These are phyloP conservation scores for Otocyon megalotis DNA, from an alignment of 2,113 vertebrate genomes.

Conservation along the genomic window DNA sequence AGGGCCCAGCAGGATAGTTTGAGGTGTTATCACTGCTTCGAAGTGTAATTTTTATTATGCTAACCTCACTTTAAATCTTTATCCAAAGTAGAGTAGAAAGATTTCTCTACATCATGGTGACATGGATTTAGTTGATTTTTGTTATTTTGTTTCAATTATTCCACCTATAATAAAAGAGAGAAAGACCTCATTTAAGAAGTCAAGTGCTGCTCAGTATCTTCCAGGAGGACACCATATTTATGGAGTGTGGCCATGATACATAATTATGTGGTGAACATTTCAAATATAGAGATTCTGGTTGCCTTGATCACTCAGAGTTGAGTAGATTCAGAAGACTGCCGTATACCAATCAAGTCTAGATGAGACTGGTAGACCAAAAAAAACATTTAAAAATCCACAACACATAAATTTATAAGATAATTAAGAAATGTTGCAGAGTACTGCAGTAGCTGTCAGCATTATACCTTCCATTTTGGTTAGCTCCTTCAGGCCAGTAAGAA, in stretches of 20 bases:
- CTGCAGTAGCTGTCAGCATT: too few relatives aligned
- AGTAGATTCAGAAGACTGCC: neutral
- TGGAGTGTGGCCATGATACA: accelerated
- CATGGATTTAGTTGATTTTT: neutral
- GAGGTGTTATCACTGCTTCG: neutral
- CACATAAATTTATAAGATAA: neutral
- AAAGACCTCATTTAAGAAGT: neutral
- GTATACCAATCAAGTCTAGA: neutral
- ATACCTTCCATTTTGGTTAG: too few relatives aligned
- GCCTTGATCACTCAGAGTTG: neutral
- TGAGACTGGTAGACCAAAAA: neutral
- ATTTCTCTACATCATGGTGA: neutral
- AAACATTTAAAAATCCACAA: neutral
- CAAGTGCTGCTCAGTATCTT: neutral
- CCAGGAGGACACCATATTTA: neutral
- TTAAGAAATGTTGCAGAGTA: neutral
- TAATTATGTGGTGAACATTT: neutral
- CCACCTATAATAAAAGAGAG: neutral
- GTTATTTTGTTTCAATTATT: neutral
- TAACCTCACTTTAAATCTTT: neutral
- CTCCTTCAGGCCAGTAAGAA: neutral
- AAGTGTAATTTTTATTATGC: neutral
- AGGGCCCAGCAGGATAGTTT: neutral
- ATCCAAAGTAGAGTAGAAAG: neutral
- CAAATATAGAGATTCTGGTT: neutral